Conservation (phyloP, 1,140 invertebrate genomes). For the Reticulitermes speratus region DNA sequence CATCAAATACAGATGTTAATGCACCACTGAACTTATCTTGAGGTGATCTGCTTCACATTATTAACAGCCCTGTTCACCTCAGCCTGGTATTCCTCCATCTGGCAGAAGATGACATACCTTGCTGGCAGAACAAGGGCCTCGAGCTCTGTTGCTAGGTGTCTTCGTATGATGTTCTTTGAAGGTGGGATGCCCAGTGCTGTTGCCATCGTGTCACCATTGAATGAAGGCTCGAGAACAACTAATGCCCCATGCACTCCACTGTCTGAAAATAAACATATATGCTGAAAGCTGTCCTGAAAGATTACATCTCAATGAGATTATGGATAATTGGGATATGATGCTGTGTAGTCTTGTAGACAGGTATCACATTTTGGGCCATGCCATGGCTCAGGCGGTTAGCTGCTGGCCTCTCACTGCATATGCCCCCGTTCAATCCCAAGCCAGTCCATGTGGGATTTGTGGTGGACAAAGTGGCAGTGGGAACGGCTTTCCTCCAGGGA, state of each 20-base stretch:
- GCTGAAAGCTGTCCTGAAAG: background rate
- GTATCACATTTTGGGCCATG: too few species aligned
- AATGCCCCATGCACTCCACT: slow-evolving; percentile 91
- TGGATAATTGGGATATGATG: too few species aligned
- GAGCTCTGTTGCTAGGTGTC: slow-evolving; percentile 86
- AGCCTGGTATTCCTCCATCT: slow-evolving; percentile 73
- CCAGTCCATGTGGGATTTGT: too few species aligned
- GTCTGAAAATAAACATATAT: slow-evolving; percentile 54
- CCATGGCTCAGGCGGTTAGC: too few species aligned
- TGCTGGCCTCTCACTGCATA: too few species aligned
- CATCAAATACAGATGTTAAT: background rate
- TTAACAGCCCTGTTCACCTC: slow-evolving; percentile 50
- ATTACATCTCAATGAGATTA: too few species aligned
- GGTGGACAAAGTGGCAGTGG: too few species aligned
- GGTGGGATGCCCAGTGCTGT: slow-evolving; percentile 89
- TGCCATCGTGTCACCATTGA: slow-evolving; percentile 92
- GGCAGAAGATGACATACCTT: slow-evolving; percentile 81
- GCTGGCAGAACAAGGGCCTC: slow-evolving; percentile 87
- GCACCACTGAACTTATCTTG: background rate
- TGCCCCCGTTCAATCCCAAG: too few species aligned
- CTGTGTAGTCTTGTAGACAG: too few species aligned
- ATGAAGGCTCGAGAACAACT: slow-evolving; percentile 88
- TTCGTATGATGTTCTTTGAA: slow-evolving; percentile 87
- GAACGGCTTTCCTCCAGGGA: too few species aligned
- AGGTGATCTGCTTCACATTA: slow-evolving; percentile 33